These are phyloP conservation scores for Pristionchus exspectatus DNA, from an alignment of 2,888 invertebrate species.

Conservation along the genomic window DNA sequence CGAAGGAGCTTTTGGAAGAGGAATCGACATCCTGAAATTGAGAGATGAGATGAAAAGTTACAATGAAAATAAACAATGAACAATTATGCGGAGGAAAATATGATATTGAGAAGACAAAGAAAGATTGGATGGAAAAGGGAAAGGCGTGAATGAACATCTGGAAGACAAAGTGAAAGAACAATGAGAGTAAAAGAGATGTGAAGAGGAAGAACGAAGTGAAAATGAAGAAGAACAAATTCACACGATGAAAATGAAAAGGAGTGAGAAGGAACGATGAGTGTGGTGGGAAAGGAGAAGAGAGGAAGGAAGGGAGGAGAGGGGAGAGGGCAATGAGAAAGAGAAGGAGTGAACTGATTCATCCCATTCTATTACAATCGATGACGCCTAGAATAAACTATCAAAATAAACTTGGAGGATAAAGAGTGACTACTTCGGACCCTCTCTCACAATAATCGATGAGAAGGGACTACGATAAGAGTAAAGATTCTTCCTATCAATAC, in stretches of 20 bases:
- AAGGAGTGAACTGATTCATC: neutral
- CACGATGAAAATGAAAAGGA: slow-evolving; percentile 19
- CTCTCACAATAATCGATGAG: too few species aligned
- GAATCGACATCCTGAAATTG: slow-evolving; percentile 42
- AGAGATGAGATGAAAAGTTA: too few species aligned
- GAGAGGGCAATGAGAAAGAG: slow-evolving; percentile 16
- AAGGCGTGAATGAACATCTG: too few species aligned
- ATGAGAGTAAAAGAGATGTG: neutral
- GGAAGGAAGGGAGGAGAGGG: neutral
- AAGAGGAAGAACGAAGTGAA: neutral
- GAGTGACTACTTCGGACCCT: too few species aligned
- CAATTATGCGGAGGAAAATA: too few species aligned
- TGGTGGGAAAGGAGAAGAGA: neutral
- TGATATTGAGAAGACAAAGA: too few species aligned
- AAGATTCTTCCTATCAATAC: too few species aligned
- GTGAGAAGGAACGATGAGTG: slow-evolving; percentile 10
- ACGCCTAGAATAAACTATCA: too few species aligned
- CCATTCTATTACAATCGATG: neutral
- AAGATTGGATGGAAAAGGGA: too few species aligned
- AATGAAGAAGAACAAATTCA: neutral
- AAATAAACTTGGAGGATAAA: too few species aligned
- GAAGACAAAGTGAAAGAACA: neutral
- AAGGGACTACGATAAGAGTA: too few species aligned
- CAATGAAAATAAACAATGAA: too few species aligned
- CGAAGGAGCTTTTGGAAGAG: slow-evolving; percentile 39